Base-by-base conservation (phyloP, 2,797 vertebrate species). In the Champsocephalus gunnari region DNA sequence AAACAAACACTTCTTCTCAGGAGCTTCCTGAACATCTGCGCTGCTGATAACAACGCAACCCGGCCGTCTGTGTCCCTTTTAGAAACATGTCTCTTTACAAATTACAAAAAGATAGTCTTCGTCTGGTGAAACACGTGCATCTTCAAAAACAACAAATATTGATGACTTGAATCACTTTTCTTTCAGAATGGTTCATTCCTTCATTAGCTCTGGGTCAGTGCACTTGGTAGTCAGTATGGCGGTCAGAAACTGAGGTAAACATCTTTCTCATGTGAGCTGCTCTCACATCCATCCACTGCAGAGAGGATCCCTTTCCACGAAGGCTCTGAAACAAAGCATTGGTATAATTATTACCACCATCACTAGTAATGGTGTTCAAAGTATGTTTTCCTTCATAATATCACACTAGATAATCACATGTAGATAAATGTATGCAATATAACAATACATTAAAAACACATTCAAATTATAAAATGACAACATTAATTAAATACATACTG, bases 241-340 rank as follows among this genome's bases (percentile, higher is more conserved):
- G 53, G 43, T 78, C 55, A 73, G 49, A 47, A 55, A 61, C 63
- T 58, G 66, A 88, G 77, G 74, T 88, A 75, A 73, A 76, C 24
- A 2, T 78, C 64, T 5, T 24, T 24, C 80, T 14, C 24, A 12
- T 10, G 44, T 67, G 63, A 24, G 0, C 45, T 17, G 61, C 48
- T 14, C 54, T 66, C 50, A 24, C 58, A 1, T 3, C 6, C 19
- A 32, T 47, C 75, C 63, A 60, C 66, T 14, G 69, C 55, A 74
- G 68, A 64, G 60, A 69, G 54, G 34, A 78, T 92, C 88, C 90
- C 91, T 92, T 92, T 84, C 50, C 9, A 61, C 0, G 47, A 48
- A 57, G 11, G 12, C 16, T 71, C 88, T 91, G 75, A 10, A 24
- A 50, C 71, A 45, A 59, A 63, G 3, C 12, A 19, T 45, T 13